Conservation (phyloP, 2,113 vertebrate genomes). For the Leuciscus idus region DNA sequence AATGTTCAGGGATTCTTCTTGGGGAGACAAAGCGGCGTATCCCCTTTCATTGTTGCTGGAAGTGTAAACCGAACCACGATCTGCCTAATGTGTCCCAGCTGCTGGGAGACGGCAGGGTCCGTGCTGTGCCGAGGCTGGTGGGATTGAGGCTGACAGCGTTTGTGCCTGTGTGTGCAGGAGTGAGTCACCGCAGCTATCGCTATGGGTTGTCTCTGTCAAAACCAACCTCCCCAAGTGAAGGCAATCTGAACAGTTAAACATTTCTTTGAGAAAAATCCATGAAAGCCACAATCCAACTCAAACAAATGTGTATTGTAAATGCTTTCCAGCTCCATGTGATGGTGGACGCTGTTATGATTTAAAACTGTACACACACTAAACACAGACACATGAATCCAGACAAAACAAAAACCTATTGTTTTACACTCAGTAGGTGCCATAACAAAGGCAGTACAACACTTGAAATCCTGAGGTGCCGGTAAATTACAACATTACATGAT, state of each 20-base stretch:
- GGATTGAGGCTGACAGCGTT: neutral
- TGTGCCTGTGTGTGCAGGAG: neutral
- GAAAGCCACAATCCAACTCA: conserved; percentile 35
- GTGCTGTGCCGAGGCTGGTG: conserved; percentile 42
- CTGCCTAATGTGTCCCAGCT: conserved; percentile 67
- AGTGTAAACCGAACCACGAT: conserved; percentile 60
- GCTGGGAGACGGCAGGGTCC: conserved; percentile 57
- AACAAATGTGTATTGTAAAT: conserved; percentile 34
- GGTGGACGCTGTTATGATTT: conserved; percentile 53
- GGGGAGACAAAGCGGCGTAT: conserved; percentile 56
- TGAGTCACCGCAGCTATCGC: conserved; percentile 29
- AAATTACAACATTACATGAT: neutral
- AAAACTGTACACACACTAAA: conserved; percentile 31
- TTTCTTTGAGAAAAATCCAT: neutral
- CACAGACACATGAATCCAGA: conserved; percentile 13
- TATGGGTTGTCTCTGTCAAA: conserved; percentile 46
- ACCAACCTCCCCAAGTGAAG: conserved; percentile 43
- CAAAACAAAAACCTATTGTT: conserved; percentile 42
- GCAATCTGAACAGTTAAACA: conserved; percentile 41
- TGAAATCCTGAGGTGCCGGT: neutral
- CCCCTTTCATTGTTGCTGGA: conserved; percentile 59
- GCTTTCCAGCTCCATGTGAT: conserved; percentile 40
- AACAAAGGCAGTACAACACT: neutral
- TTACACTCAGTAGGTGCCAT: neutral
- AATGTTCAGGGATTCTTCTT: conserved; percentile 48